Base-by-base conservation (phyloP, 2,113 vertebrate species). In the Sphyrna mokarran region DNA sequence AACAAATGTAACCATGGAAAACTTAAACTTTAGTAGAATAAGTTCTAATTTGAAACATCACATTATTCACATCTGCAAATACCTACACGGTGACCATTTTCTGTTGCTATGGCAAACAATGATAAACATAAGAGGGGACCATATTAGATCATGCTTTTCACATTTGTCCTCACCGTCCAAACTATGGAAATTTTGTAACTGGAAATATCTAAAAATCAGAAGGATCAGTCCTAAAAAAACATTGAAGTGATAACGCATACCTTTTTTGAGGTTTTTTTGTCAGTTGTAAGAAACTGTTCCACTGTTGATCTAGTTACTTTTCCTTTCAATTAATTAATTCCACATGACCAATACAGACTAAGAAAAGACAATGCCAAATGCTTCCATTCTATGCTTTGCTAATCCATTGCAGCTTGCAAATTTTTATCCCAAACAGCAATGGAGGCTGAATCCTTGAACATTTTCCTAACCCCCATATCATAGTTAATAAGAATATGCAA, bases 81-180 rank as follows among this genome's bases (percentile, higher is more conserved):
- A 72, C 40, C 94, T 54, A 70, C 16, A 95, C 0, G 13, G 40
- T 95, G 69, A 95, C 68, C 93, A 72, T 70, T 72, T 95, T 76
- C 40, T 95, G 94, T 95, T 95, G 94, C 94, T 72, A 95, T 76
- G 94, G 94, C 94, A 95, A 95, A 95, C 40, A 72, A 72, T 54
- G 68, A 40, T 29, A 95, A 95, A 68, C 61, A 66, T 68, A 66
- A 66, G 89, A 63, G 18, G 61, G 33, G 48, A 61, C 26, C 87
- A 72, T 72, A 95, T 95, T 72, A 72, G 13, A 72, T 70, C 94
- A 95, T 72, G 69, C 68, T 72, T 95, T 26, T 33, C 94, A 72
- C 54, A 26, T 72, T 95, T 37, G 43, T 72, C 69, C 43, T 72
- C 13, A 40, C 33, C 40, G 5, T 95, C 94, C 68, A 70, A 90